phyloP scores from a whole-genome alignment of 2,888 invertebrate species.

The Rosalia funebris region DNA sequence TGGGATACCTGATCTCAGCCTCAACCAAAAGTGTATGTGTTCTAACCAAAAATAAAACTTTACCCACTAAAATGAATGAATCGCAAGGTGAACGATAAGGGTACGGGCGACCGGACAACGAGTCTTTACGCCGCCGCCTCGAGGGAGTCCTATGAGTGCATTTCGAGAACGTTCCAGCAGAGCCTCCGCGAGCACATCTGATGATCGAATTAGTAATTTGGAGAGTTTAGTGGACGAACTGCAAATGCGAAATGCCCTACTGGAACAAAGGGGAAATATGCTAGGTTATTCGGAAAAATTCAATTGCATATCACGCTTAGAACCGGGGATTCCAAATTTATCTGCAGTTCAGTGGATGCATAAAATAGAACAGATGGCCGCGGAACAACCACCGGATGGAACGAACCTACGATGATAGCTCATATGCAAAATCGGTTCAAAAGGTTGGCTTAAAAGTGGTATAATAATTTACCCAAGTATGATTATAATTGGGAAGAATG shows the following conservation, averaged over 20 bases:
- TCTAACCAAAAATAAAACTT: too few relatives aligned
- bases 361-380: constrained; percentile 5
- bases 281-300: constrained; percentile 5
- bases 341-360: constrained; percentile 2
- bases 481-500: constrained; percentile 21
- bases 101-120: too few relatives aligned
- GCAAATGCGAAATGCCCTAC: constrained; percentile 2
- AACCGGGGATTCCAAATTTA: not conserved
- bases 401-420: not conserved
- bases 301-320: constrained; percentile 2
- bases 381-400: not conserved
- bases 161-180: not conserved
- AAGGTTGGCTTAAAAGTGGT: constrained; percentile 14
- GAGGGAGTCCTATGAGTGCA: too few relatives aligned
- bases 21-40: too few relatives aligned
- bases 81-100: too few relatives aligned
- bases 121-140: too few relatives aligned
- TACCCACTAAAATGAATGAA: too few relatives aligned
- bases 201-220: constrained; percentile 3
- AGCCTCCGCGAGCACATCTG: not conserved
- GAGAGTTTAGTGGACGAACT: constrained; percentile 8
- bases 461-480: constrained; percentile 27
- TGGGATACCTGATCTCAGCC: too few relatives aligned
- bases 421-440: constrained; percentile 12
- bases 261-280: constrained; percentile 1